Evolutionary conservation across 2,888 invertebrate genomes (phyloP).

Genomic region (Dichetophora obliterata): DNA sequence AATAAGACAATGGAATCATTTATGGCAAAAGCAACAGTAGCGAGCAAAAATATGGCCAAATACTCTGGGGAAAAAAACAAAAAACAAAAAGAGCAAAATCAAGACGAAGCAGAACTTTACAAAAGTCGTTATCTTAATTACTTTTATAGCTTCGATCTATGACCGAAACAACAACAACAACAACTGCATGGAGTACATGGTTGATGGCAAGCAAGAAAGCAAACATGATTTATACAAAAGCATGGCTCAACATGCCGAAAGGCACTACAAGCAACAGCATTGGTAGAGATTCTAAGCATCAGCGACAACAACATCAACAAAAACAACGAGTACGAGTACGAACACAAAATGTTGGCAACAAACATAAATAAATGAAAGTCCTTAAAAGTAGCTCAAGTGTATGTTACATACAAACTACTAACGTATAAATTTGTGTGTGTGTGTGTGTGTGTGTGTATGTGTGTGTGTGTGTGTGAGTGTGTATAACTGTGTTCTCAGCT

Average conservation of each 20-base stretch:
- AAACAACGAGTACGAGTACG: slow-evolving; percentile 4
- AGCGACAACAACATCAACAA: background rate
- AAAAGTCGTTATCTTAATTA: slow-evolving; percentile 66
- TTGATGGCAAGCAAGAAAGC: background rate
- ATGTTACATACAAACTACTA: background rate
- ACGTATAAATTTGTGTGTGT: no score
- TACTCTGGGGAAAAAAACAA: background rate
- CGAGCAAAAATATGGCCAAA: background rate
- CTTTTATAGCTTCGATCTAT: slow-evolving; percentile 63
- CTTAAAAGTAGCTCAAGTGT: slow-evolving; percentile 28
- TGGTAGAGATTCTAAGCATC: background rate
- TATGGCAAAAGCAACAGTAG: slow-evolving; percentile 1
- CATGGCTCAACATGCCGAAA: background rate
- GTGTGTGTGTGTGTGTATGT: no score
- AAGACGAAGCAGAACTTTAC: slow-evolving; percentile 4
- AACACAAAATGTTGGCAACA: background rate
- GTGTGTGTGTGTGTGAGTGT: no score
- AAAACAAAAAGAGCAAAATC: background rate
- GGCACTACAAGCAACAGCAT: background rate
- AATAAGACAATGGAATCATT: slow-evolving; percentile 15
- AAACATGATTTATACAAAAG: slow-evolving; percentile 20
- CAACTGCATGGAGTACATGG: background rate
- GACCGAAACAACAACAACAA: slow-evolving; percentile 32
- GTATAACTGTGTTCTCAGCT: no score
- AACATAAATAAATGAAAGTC: slow-evolving; percentile 18